Evolutionary conservation across 2,888 invertebrate species (phyloP).

Genomic region (Ormyrus rosae): DNA sequence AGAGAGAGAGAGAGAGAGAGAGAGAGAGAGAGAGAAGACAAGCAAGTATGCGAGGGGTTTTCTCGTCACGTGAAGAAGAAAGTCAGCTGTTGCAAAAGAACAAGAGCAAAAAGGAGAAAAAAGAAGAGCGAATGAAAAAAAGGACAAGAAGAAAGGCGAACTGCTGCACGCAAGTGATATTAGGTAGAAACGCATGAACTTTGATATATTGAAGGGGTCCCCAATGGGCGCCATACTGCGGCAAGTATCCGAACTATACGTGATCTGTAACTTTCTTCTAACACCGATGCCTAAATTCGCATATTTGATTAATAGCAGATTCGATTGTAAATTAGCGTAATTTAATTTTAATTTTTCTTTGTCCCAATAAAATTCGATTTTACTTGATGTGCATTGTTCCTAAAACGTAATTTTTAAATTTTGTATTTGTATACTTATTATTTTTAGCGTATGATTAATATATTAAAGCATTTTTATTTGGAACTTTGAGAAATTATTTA

Average conservation of each 20-base stretch:
- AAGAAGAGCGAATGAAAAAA: conserved; percentile 44
- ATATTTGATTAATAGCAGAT: conserved; percentile 23
- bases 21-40: conserved; percentile 49
- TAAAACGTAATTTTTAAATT: too few species aligned
- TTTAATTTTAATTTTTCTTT: too few species aligned
- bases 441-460: too few species aligned
- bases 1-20: conserved; percentile 54
- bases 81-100: conserved; percentile 57
- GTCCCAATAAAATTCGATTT: too few species aligned
- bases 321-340: conserved; percentile 48
- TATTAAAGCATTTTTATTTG: too few species aligned
- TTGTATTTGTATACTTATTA: too few species aligned
- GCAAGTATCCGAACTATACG: conserved; percentile 75
- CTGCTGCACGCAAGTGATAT: conserved; percentile 66
- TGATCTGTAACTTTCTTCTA: conserved; percentile 73
- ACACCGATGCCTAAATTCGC: conserved; percentile 58
- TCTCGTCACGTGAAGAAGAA: conserved; percentile 37
- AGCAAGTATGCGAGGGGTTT: conserved; percentile 30
- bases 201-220: conserved; percentile 71
- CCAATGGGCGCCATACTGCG: conserved; percentile 71
- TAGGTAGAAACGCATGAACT: conserved; percentile 75
- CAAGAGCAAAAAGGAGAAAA: conserved; percentile 54
- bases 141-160: conserved; percentile 41
- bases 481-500: too few species aligned
- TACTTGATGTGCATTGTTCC: too few species aligned